phyloP scores from a whole-genome alignment of 2,113 vertebrate genomes.

The Lota lota region DNA sequence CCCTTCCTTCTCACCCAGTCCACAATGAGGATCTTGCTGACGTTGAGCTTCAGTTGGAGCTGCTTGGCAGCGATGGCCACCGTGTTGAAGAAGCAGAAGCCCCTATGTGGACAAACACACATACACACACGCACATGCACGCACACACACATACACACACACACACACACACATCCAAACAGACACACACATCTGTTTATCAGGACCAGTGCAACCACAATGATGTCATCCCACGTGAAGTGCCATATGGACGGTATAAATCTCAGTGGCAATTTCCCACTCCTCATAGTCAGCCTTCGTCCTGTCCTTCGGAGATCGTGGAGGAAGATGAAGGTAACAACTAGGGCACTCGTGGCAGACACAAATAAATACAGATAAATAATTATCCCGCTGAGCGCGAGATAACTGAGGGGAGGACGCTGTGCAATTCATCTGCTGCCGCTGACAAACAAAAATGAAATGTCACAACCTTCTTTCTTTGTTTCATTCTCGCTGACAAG shows the following conservation, averaged over 20 bases:
- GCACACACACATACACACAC: conserved; percentile 7
- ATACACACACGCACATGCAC: no score
- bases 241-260: conserved; percentile 46
- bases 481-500: no score
- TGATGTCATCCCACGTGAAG: conserved; percentile 32
- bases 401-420: no score
- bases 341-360: no score
- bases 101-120: conserved; percentile 69
- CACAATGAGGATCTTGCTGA: conserved; percentile 89
- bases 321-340: no score
- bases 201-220: conserved; percentile 42
- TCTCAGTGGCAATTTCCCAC: conserved; percentile 33
- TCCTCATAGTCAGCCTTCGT: conserved; percentile 28
- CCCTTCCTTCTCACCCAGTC: conserved; percentile 85
- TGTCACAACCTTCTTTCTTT: no score
- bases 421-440: no score
- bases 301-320: not conserved
- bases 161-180: conserved; percentile 21
- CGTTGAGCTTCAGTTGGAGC: conserved; percentile 77
- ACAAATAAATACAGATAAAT: no score
- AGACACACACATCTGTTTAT: conserved; percentile 53
- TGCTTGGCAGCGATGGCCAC: conserved; percentile 89
- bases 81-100: conserved; percentile 92
- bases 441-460: no score
- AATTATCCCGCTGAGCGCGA: no score